These are phyloP conservation scores for Gari tellinella DNA, from an alignment of 2,888 invertebrate genomes.

Conservation along the genomic window DNA sequence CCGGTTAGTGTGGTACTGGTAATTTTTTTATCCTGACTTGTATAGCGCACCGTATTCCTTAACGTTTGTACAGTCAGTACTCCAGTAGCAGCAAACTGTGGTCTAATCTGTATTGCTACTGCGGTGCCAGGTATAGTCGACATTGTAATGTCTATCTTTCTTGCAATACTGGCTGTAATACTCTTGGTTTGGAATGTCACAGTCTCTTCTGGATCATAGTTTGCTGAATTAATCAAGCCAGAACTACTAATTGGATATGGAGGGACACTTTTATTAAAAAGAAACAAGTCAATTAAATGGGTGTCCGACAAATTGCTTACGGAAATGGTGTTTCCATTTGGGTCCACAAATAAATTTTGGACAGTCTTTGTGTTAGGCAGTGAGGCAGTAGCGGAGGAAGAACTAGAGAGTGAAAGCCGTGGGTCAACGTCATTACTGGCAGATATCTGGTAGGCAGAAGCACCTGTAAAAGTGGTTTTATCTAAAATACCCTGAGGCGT, in stretches of 20 bases:
- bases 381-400: constrained; percentile 44
- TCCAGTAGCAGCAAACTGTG: too few species aligned
- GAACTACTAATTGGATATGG: constrained; percentile 31
- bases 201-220: constrained; percentile 59
- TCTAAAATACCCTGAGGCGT: constrained; percentile 20
- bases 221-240: constrained; percentile 46
- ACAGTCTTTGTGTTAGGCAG: constrained; percentile 59
- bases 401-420: too few species aligned
- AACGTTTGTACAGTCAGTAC: too few species aligned
- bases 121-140: too few species aligned
- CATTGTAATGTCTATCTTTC: too few species aligned
- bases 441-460: constrained; percentile 57
- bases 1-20: too few species aligned
- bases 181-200: too few species aligned
- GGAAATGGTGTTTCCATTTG: constrained; percentile 62
- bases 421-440: constrained; percentile 62
- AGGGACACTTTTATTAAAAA: constrained; percentile 31
- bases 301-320: too few species aligned
- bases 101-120: too few species aligned
- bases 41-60: too few species aligned
- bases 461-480: constrained; percentile 28
- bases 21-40: too few species aligned
- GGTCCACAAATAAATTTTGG: constrained; percentile 63
- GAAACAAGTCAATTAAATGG: constrained; percentile 61
- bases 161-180: too few species aligned